Evolutionary conservation across 2,888 invertebrate genomes (phyloP).

Genomic region (Agrypnus murinus): DNA sequence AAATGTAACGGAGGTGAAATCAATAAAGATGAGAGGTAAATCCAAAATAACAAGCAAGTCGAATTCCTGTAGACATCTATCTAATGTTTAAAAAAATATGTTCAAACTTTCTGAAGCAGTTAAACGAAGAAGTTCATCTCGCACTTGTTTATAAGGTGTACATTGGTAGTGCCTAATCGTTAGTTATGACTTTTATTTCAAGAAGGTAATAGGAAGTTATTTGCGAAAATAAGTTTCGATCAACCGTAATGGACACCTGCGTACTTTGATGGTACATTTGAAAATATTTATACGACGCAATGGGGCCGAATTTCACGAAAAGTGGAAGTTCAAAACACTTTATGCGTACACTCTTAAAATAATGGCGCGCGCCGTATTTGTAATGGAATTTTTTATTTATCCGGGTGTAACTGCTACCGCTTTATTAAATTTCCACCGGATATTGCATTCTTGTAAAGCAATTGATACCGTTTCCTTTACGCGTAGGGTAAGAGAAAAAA

Average conservation of each 20-base stretch:
- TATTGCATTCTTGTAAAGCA: slow-evolving; percentile 41
- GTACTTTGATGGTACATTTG: slow-evolving; percentile 25
- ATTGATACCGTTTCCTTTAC: slow-evolving; percentile 39
- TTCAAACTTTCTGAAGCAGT: too few species aligned
- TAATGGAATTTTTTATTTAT: slow-evolving; percentile 46
- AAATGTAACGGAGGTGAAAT: too few species aligned
- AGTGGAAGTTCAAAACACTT: slow-evolving; percentile 32
- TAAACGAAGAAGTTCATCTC: too few species aligned
- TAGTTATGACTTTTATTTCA: slow-evolving; percentile 3
- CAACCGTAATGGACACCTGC: slow-evolving; percentile 36
- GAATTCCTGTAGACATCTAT: too few species aligned
- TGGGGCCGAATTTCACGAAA: slow-evolving; percentile 20
- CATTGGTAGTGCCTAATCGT: too few species aligned
- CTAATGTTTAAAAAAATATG: too few species aligned
- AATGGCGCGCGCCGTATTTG: slow-evolving; percentile 37
- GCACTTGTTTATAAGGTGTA: too few species aligned
- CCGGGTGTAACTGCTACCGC: slow-evolving; percentile 31
- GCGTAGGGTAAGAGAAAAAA: not conserved
- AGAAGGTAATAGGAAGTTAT: slow-evolving; percentile 15
- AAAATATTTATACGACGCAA: slow-evolving; percentile 38
- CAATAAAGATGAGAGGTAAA: too few species aligned
- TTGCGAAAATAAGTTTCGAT: slow-evolving; percentile 29
- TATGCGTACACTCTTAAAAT: slow-evolving; percentile 34
- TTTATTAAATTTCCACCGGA: slow-evolving; percentile 41
- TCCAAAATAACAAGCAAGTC: too few species aligned